Base-by-base conservation (phyloP, 2,113 vertebrate species). In the Solea senegalensis region DNA sequence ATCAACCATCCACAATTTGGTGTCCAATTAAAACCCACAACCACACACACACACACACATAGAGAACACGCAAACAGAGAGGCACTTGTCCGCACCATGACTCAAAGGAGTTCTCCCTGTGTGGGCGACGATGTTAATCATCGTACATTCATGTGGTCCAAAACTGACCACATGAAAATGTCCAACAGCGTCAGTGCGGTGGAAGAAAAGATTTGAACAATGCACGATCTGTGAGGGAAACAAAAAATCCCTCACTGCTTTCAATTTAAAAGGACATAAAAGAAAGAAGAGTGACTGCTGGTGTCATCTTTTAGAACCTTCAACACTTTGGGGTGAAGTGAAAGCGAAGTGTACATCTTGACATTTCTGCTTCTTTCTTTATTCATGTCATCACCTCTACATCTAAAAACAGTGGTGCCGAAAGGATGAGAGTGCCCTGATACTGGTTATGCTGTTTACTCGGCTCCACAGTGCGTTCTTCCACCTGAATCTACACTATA, bases 291-390 rank as follows among this genome's bases (percentile, higher is more conserved):
- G 56, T 45, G 44, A 50, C 43, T 65, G 52, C 13, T 28, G 52
- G 41, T 53, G 44, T 56, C 68, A 68, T 72, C 67, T 60, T 69
- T 26, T 69, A 21, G 46, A 85, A 71, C 66, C 65, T 48, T 46
- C 54, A 53, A 49, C 52, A 60, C 56, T 58, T 69, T 74, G 57
- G 62, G 34, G 54, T 61, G 58, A 79, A 79, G 67, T 62, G 63
- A 50, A 69, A 50, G 81, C 83, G 86, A 72, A 83, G 75, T 65
- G 77, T 72, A 63, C 72, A 79, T 60, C 81, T 84, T 83, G 83
- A 81, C 68, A 64, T 88, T 78, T 85, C 58, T 49, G 63, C 69
- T 57, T 70, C 68, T 69, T 73, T 70, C 16, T 14, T 14, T 50
- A 8, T 10, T 15, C 50, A 8, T 6, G 0, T 49, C 70, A 26